phyloP scores from a whole-genome alignment of 1,140 invertebrate species.

The Megalonaias nervosa region DNA sequence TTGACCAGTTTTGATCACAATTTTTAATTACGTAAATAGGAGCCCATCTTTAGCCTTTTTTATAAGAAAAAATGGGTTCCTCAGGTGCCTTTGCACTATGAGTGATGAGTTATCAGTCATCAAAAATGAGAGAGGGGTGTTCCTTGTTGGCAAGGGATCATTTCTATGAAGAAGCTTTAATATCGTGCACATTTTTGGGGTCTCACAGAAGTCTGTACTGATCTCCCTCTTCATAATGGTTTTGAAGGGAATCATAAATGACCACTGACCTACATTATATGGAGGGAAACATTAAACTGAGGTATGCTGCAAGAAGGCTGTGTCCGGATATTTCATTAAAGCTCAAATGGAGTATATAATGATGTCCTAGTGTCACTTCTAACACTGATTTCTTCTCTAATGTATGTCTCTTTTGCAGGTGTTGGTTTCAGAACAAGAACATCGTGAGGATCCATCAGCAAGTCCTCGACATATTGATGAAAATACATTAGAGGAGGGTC shows the following conservation, averaged over 20 bases:
- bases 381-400: not conserved
- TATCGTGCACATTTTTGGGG: too few species aligned
- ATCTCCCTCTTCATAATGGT: not conserved
- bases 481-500: not conserved
- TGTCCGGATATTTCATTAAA: not conserved
- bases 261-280: not conserved
- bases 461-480: not conserved
- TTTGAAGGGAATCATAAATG: not conserved
- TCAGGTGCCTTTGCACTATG: too few species aligned
- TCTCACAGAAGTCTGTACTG: not conserved
- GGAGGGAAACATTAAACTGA: too few species aligned
- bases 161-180: too few species aligned
- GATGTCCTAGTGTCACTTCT: not conserved
- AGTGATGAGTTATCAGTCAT: too few species aligned
- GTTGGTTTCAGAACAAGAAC: constrained; percentile 61
- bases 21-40: too few species aligned
- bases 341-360: not conserved
- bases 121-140: too few species aligned
- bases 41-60: too few species aligned
- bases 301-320: not conserved
- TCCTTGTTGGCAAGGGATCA: too few species aligned
- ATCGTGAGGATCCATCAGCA: constrained; percentile 24
- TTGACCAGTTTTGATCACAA: too few species aligned
- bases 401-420: constrained; percentile 43
- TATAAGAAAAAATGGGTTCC: too few species aligned